Conservation (phyloP, 2,888 invertebrate species). For the Tanytarsus gracilentus region DNA sequence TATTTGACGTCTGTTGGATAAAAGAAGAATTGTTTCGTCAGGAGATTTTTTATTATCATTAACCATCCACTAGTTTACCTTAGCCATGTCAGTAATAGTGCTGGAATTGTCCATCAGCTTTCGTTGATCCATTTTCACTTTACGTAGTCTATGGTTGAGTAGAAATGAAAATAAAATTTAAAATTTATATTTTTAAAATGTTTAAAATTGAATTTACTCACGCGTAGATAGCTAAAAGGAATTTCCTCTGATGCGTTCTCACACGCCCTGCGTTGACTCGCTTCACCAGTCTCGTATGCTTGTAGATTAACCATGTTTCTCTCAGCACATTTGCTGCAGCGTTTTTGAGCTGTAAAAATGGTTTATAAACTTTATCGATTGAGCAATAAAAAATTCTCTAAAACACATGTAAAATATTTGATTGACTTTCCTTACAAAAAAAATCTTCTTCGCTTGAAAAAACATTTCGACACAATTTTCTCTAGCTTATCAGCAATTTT, state of each 20-base stretch:
- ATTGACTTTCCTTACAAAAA: no score
- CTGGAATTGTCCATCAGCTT: constrained; percentile 99
- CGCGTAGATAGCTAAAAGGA: constrained; percentile 98
- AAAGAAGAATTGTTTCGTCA: neutral
- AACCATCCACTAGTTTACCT: constrained; percentile 66
- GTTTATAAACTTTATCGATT: neutral
- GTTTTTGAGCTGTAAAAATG: constrained; percentile 82
- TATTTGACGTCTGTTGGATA: constrained; percentile 79
- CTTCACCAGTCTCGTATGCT: constrained; percentile 96
- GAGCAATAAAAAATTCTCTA: neutral
- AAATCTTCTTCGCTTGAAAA: no score
- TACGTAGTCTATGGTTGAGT: constrained; percentile 70
- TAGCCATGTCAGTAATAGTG: constrained; percentile 99
- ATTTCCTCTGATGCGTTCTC: constrained; percentile 97
- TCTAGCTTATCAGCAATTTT: no score
- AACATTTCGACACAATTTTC: no score
- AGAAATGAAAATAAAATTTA: neutral
- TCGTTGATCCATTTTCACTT: constrained; percentile 99
- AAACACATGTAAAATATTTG: no score
- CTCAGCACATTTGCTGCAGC: constrained; percentile 98
- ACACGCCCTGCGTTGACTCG: constrained; percentile 93
- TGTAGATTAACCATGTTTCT: constrained; percentile 99
- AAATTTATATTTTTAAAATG: neutral
- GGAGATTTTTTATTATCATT: neutral
- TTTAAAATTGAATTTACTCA: constrained; percentile 50